These are phyloP conservation scores for Sardina pilchardus DNA, from an alignment of 2,113 vertebrate species.

Conservation along the genomic window DNA sequence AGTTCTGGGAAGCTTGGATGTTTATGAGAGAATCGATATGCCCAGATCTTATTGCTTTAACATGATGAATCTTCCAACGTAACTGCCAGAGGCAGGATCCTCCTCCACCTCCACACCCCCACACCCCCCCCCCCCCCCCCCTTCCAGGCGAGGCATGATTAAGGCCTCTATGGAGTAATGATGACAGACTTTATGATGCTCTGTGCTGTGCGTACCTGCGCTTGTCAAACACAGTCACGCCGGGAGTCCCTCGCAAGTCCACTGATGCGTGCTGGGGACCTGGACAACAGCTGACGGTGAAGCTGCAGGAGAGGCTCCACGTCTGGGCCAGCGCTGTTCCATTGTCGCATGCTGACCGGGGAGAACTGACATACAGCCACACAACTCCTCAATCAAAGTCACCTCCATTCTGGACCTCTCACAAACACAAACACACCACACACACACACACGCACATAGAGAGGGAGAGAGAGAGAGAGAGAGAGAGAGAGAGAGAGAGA, in stretches of 20 bases:
- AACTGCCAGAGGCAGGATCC: conserved; percentile 7
- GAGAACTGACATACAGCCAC: too few relatives aligned
- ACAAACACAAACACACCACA: neutral
- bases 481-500: too few relatives aligned
- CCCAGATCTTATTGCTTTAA: conserved; percentile 36
- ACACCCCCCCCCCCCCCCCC: neutral
- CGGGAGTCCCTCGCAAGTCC: neutral
- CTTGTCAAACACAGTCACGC: neutral
- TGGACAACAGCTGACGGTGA: neutral
- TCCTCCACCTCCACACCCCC: neutral
- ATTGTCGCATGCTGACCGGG: too few relatives aligned
- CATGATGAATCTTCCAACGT: conserved; percentile 49
- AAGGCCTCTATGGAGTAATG: conserved; percentile 33
- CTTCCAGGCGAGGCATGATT: conserved; percentile 34
- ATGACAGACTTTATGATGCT: conserved; percentile 21
- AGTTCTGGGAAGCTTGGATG: conserved; percentile 37
- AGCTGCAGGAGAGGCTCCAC: neutral
- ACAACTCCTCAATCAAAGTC: too few relatives aligned
- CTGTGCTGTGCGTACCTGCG: neutral
- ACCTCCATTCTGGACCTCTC: too few relatives aligned
- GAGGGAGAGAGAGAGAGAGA: too few relatives aligned
- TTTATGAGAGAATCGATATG: conserved; percentile 45
- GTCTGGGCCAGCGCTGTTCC: too few relatives aligned
- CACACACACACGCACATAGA: neutral
- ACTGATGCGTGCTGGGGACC: neutral